A percentile compares a stretch with the other conserved stretches of the same genome.
Conservation (phyloP, 2,113 vertebrate species). For the Lamprologus ornatipinnis region DNA sequence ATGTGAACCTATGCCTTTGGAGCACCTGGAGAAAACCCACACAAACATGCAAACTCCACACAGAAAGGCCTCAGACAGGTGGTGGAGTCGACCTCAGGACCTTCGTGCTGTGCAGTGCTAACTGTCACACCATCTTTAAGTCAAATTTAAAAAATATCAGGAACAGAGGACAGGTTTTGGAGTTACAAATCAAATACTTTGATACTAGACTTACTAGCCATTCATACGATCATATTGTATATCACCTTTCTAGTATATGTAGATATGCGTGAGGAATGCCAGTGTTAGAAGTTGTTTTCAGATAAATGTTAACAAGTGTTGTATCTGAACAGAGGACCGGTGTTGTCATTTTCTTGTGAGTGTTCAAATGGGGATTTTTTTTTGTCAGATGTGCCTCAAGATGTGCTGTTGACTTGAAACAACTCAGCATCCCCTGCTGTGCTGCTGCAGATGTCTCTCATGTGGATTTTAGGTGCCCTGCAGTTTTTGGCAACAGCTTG, state of each 20-base stretch:
- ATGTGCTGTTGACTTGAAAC: background rate
- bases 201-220: fast-evolving
- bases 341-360: background rate
- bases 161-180: fast-evolving
- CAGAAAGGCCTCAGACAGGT: background rate
- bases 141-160: background rate
- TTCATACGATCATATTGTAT: background rate
- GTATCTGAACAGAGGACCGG: background rate
- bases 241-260: background rate
- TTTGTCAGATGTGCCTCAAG: background rate
- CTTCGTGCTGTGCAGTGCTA: background rate
- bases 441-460: background rate
- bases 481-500: background rate
- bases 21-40: background rate
- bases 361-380: background rate
- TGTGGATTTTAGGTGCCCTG: constrained; percentile 1
- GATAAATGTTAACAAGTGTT: background rate
- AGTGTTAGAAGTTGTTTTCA: background rate
- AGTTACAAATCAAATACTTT: background rate
- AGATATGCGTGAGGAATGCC: no score
- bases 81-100: background rate
- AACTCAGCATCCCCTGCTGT: background rate
- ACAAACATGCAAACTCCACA: background rate
- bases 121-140: background rate
- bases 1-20: background rate